Evolutionary conservation across 2,113 vertebrate species (phyloP), one percentile per base, ranked within the genome.

Genomic region (Sylvietta virens): DNA sequence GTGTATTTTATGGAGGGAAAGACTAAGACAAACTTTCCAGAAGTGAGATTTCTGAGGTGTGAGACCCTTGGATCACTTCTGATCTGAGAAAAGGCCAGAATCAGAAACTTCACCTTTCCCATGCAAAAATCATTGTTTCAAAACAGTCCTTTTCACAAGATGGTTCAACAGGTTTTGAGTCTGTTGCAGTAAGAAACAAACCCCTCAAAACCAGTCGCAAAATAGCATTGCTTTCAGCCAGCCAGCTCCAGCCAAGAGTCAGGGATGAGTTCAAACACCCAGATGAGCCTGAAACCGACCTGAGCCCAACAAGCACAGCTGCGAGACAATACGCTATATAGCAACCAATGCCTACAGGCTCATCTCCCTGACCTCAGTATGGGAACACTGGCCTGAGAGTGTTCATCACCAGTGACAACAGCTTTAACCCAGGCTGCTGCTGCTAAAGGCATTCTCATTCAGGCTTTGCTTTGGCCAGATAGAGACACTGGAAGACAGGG

Each of bases 321-420:
- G 33, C 0, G 1, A 62, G 42, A 37, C 70, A 51, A 35, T 45
- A 22, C 0, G 0, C 37, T 14, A 3, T 31, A 28, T 3, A 39
- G 81, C 5, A 12, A 45, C 22, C 44, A 40, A 7, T 0, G 7
- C 23, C 8, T 21, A 10, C 53, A 27, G 65, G 28, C 82, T 16
- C 7, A 1, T 30, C 72, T 62, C 70, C 45, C n/a, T 8, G 19
- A n/a, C 3, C 48, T 33, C 48, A 14, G 21, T 0, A 24, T 0
- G 7, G 53, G 14, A 79, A 30, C 21, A 7, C 33, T 30, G 4
- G 3, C 37, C 40, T 19, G 15, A 72, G 45, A 7, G 2, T 9
- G 62, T n/a, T 40, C 28, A 44, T 33, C 50, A 14, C 74, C 60
- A 47, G 35, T 0, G 0, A 54, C 33, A 82, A 10, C 53, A 62